Evolutionary conservation across 1,140 invertebrate genomes (phyloP).

Genomic region (Heliconius eleuchia): DNA sequence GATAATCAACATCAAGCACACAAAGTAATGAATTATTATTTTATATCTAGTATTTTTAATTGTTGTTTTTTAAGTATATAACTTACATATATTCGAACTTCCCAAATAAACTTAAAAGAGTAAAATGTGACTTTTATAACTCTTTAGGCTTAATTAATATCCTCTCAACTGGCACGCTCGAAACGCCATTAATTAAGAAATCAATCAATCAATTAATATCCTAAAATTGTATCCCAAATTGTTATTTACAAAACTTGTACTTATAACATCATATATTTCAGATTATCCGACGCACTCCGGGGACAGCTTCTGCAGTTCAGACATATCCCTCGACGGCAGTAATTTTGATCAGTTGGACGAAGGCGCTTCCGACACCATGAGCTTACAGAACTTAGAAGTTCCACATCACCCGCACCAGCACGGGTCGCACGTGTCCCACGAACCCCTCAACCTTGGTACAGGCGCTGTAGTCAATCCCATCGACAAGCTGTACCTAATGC

Average conservation of each 20-base stretch:
- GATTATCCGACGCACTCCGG: conserved; percentile 93
- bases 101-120: no score
- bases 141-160: no score
- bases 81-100: no score
- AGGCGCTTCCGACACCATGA: conserved; percentile 89
- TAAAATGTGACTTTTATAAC: no score
- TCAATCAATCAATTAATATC: no score
- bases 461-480: conserved; percentile 93
- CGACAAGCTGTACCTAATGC: conserved; percentile 98
- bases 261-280: conserved; percentile 70
- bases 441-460: conserved; percentile 83
- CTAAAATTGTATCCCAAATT: background rate
- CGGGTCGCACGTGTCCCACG: conserved; percentile 80
- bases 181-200: no score
- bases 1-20: no score
- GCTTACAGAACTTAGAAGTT: conserved; percentile 86
- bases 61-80: no score
- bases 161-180: no score
- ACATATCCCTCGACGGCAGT: conserved; percentile 92
- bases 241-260: background rate
- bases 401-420: conserved; percentile 82
- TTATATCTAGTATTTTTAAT: no score
- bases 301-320: conserved; percentile 94
- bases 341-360: conserved; percentile 90
- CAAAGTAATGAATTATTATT: no score